Conservation (phyloP, 2,888 invertebrate genomes). For the Masnerella sp. region DNA sequence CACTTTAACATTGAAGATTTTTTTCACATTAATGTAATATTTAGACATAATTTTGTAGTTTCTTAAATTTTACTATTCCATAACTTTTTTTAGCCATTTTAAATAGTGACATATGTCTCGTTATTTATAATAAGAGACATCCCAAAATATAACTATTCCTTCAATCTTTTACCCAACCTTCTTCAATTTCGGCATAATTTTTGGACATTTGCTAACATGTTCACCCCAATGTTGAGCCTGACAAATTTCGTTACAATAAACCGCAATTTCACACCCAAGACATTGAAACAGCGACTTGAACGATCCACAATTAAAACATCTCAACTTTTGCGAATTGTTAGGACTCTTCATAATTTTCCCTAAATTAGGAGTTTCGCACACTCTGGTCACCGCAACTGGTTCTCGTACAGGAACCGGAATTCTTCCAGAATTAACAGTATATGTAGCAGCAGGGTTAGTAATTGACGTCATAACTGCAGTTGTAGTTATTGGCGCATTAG, state of each 20-base stretch:
- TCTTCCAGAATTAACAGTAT: slow-evolving; percentile 4
- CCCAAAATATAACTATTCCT: too few species aligned
- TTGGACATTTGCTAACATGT: slow-evolving; percentile 71
- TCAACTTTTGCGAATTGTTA: slow-evolving; percentile 59
- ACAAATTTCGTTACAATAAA: slow-evolving; percentile 72
- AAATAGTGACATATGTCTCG: too few species aligned
- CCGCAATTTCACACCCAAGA: slow-evolving; percentile 71
- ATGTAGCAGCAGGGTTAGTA: slow-evolving; percentile 10
- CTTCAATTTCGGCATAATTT: slow-evolving; percentile 73
- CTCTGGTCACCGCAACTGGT: slow-evolving; percentile 32
- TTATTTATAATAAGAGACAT: too few species aligned
- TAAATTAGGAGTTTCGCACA: slow-evolving; percentile 68
- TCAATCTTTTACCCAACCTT: slow-evolving; percentile 64
- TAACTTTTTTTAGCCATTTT: too few species aligned
- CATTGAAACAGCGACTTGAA: slow-evolving; percentile 70
- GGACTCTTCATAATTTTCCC: slow-evolving; percentile 65
- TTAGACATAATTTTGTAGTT: too few species aligned
- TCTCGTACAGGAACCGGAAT: slow-evolving; percentile 11
- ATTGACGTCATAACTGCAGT: not conserved
- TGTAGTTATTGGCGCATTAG: slow-evolving; percentile 1
- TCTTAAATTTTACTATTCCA: too few species aligned
- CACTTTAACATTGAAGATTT: too few species aligned
- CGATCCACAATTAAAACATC: slow-evolving; percentile 70
- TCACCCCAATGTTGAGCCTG: slow-evolving; percentile 72
- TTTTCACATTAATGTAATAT: too few species aligned